Evolutionary conservation across 2,113 vertebrate species (phyloP).

Genomic region (Empidonax traillii): DNA sequence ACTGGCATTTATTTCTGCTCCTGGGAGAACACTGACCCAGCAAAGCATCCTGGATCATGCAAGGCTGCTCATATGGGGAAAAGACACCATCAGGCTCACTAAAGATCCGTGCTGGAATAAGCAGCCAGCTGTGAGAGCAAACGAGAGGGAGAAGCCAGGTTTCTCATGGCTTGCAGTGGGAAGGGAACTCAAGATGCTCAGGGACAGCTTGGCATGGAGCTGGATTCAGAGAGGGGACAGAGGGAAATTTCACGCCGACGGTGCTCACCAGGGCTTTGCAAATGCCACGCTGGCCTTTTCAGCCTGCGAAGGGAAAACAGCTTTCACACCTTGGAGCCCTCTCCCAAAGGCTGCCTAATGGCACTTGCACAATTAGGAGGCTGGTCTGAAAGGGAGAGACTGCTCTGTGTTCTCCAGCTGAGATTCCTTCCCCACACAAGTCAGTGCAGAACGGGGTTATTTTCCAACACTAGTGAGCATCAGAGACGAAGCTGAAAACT

Average conservation of each 20-base stretch:
- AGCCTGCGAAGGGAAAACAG: not conserved
- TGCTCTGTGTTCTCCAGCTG: not conserved
- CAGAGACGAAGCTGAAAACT: not conserved
- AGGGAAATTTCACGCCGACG: not conserved
- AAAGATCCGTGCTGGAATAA: not conserved
- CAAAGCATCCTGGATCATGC: not conserved
- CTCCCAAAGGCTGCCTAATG: not conserved
- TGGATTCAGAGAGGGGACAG: not conserved
- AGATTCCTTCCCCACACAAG: not conserved
- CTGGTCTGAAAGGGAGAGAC: not conserved
- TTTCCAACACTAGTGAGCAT: not conserved
- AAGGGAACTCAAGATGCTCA: not conserved
- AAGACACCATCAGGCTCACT: not conserved
- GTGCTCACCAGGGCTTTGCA: not conserved
- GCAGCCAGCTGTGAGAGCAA: not conserved
- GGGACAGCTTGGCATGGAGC: not conserved
- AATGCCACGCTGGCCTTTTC: constrained; percentile 17
- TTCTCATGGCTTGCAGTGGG: not conserved
- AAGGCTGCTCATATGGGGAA: not conserved
- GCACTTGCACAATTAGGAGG: not conserved
- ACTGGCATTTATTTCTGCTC: not conserved
- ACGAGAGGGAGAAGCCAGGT: not conserved
- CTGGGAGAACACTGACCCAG: fast-evolving
- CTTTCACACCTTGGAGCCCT: not conserved
- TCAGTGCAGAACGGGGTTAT: not conserved